phyloP scores from a whole-genome alignment of 1,140 invertebrate species.

The Eurytemora carolleeae region DNA sequence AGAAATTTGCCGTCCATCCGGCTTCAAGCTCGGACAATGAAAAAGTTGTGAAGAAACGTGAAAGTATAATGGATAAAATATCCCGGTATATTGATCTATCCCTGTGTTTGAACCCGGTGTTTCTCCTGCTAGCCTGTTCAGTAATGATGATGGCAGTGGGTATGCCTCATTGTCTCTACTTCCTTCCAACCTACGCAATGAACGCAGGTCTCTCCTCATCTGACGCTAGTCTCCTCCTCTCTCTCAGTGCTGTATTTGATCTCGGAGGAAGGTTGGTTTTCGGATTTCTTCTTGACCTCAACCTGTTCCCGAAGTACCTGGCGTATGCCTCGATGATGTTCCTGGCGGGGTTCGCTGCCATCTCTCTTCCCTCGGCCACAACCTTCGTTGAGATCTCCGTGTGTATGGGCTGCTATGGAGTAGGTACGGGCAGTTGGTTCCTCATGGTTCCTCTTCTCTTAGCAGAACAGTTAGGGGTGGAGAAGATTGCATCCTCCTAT shows the following conservation, averaged over 20 bases:
- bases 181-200: conserved; percentile 46
- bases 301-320: conserved; percentile 37
- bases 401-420: conserved; percentile 39
- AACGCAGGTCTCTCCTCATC: conserved; percentile 40
- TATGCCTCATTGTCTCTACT: conserved; percentile 50
- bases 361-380: conserved; percentile 37
- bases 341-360: conserved; percentile 40
- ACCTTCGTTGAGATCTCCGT: conserved; percentile 39
- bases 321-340: conserved; percentile 34
- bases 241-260: conserved; percentile 46
- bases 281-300: conserved; percentile 46
- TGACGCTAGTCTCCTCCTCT: conserved; percentile 44
- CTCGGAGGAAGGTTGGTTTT: conserved; percentile 42
- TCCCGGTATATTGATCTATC: conserved; percentile 38
- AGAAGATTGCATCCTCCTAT: conserved; percentile 48
- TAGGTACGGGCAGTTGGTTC: conserved; percentile 51
- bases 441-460: conserved; percentile 46
- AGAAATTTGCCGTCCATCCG: too few species aligned
- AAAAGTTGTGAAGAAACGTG: background rate
- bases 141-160: conserved; percentile 51
- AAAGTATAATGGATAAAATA: background rate
- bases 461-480: conserved; percentile 46
- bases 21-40: conserved; percentile 16
- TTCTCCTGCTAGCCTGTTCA: conserved; percentile 45
- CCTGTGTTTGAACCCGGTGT: conserved; percentile 34